Evolutionary conservation across 1,140 invertebrate genomes (phyloP), one percentile per base, ranked within the genome.

Genomic region (Brachionus calyciflorus): DNA sequence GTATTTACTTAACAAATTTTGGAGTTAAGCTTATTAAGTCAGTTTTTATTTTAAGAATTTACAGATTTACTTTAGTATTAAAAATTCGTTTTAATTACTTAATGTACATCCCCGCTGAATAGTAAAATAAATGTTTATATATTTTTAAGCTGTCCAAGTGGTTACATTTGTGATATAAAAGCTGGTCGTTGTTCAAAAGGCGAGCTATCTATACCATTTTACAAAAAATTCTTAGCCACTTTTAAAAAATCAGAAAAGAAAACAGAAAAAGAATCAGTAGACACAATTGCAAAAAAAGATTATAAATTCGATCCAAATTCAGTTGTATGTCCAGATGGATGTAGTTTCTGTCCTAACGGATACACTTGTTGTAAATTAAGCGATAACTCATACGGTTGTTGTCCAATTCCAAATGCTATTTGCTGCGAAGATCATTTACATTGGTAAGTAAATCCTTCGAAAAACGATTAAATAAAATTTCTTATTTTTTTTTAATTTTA

Each of bases 391-490:
- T 76, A 57, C 33, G 73, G 73, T 3, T 76, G 73, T 28, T 76
- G 55, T 65, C 60, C 60, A 24, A 44, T 65, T 9, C 60, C 60
- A 44, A 65, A 65, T 44, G 82, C 81, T 37, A 79, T 80, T 6
- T 82, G 82, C 55, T 83, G 82, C 75, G 51, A 51, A 68, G 82
- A 84, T 55, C 75, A 80, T 70, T 26, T 78, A 6, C 82, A 83
- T 68, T 84, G 82, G 65, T 70, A 70, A 48, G 6, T 46, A 19
- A 0, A 6, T 1, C 26, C 12, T 17, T 48, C 21, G 4, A 14
- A 40, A 24, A 44, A 69, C 17, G 12, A 41, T 2, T 12, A 19
- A 41, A 14, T 14, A 3, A 46, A 48, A 12, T 14, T 46, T 0
- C n/a, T 2, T 33, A n/a, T 48, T 24, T 44, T 68, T 21, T 14